phyloP scores from a whole-genome alignment of 2,797 vertebrate species.

The Orientallactaga sibirica region DNA sequence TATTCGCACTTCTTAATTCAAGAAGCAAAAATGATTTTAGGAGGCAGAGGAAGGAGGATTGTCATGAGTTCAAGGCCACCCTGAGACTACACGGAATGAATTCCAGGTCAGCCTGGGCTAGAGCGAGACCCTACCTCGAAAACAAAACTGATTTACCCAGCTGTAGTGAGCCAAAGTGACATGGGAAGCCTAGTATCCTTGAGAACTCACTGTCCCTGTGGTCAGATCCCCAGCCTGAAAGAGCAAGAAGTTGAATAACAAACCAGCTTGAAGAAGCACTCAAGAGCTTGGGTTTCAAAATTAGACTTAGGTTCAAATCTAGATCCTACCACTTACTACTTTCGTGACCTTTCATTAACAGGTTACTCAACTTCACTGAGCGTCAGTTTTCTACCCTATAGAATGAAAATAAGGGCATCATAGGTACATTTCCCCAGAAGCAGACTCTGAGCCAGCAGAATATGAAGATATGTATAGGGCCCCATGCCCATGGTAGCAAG shows the following conservation, averaged over 20 bases:
- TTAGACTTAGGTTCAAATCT: slow-evolving; percentile 39
- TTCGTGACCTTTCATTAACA: slow-evolving; percentile 35
- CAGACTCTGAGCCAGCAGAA: neutral
- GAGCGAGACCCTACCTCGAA: neutral
- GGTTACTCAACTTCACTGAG: slow-evolving; percentile 18
- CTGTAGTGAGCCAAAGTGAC: neutral
- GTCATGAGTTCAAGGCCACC: too few relatives aligned
- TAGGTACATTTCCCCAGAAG: neutral
- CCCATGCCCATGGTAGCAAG: neutral
- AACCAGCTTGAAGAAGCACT: slow-evolving; percentile 42
- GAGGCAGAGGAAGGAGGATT: too few relatives aligned
- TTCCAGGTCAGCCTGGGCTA: too few relatives aligned
- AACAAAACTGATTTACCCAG: slow-evolving; percentile 23
- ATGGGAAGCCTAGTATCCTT: neutral
- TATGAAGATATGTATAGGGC: neutral
- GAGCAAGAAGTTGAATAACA: slow-evolving; percentile 9
- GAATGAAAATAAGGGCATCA: neutral
- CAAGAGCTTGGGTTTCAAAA: neutral
- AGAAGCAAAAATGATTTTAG: slow-evolving; percentile 21
- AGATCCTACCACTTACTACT: neutral
- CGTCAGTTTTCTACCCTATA: slow-evolving; percentile 24
- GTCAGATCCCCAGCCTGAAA: neutral
- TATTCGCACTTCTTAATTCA: slow-evolving; percentile 27
- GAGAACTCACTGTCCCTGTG: neutral
- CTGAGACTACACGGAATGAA: too few relatives aligned